A percentile compares a stretch with the other conserved stretches of the same genome.
Evolutionary conservation across 1,140 invertebrate genomes (phyloP).

Genomic region (Lamellibrachia luymesi): DNA sequence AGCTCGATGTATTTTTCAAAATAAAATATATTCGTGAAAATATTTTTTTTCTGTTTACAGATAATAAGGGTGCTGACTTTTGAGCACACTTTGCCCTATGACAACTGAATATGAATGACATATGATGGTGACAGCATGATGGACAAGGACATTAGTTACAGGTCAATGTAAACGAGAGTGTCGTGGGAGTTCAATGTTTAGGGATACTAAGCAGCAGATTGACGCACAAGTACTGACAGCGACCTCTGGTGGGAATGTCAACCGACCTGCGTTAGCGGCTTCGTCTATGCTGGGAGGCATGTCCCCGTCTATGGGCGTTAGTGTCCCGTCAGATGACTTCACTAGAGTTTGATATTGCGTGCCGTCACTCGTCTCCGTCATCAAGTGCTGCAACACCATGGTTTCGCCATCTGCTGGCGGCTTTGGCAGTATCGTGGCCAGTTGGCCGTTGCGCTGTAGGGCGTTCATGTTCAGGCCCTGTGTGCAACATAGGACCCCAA

Average conservation of each 20-base stretch:
- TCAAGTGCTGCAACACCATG: neutral
- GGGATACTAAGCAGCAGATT: too few species aligned
- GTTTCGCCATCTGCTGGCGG: conserved; percentile 18
- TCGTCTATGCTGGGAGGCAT: neutral
- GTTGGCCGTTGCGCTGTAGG: conserved; percentile 18
- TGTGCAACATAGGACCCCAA: conserved; percentile 33
- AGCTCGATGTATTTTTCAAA: too few species aligned
- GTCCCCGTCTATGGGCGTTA: neutral
- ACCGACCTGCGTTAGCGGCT: conserved; percentile 11
- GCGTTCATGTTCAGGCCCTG: conserved; percentile 26
- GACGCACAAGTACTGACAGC: neutral
- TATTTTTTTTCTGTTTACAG: too few species aligned
- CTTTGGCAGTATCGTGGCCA: conserved; percentile 12
- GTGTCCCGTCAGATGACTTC: neutral
- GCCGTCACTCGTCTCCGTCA: conserved; percentile 1
- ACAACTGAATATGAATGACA: neutral
- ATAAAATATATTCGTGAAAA: too few species aligned
- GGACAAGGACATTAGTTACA: too few species aligned
- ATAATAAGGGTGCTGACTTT: too few species aligned
- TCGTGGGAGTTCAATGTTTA: too few species aligned
- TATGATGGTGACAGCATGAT: too few species aligned
- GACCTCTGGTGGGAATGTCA: neutral
- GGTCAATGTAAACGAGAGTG: too few species aligned
- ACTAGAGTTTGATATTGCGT: neutral
- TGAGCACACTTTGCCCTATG: too few species aligned